These are phyloP conservation scores for Xyrauchen texanus DNA, from an alignment of 2,113 vertebrate genomes.

Conservation along the genomic window DNA sequence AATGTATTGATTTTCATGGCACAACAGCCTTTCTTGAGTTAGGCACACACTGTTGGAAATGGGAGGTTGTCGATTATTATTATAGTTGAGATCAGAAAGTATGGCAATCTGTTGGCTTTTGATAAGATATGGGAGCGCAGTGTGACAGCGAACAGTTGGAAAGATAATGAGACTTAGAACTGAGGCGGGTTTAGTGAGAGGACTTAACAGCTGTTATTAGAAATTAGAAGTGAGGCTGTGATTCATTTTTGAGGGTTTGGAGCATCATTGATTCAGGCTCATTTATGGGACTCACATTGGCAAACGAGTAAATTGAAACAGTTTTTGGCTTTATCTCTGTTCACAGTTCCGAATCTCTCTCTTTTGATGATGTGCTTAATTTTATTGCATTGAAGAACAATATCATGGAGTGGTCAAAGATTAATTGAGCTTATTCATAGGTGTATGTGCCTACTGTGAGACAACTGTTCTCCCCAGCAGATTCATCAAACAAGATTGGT, in stretches of 20 bases:
- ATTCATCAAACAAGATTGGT: slow-evolving; percentile 31
- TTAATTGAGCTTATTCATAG: slow-evolving; percentile 17
- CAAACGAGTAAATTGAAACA: slow-evolving; percentile 17
- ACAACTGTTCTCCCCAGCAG: slow-evolving; percentile 21
- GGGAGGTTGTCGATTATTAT: too few species aligned
- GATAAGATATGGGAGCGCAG: slow-evolving; percentile 45
- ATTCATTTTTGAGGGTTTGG: slow-evolving; percentile 17
- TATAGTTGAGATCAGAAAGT: slow-evolving; percentile 8
- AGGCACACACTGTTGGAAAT: background rate
- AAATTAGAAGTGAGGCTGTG: slow-evolving; percentile 46
- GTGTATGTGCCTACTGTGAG: slow-evolving; percentile 4
- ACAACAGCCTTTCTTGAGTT: slow-evolving; percentile 19
- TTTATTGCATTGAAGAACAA: slow-evolving; percentile 13
- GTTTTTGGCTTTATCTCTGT: background rate
- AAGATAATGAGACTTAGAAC: slow-evolving; percentile 53
- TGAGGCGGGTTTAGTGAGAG: slow-evolving; percentile 36
- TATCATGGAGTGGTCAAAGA: background rate
- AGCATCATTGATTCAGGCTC: slow-evolving; percentile 32
- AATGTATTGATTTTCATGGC: slow-evolving; percentile 21
- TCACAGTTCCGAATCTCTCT: background rate
- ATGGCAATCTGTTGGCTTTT: slow-evolving; percentile 9
- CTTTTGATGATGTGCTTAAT: background rate
- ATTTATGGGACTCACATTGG: slow-evolving; percentile 29
- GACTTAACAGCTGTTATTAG: slow-evolving; percentile 48
- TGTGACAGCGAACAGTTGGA: slow-evolving; percentile 53